Evolutionary conservation across 2,797 vertebrate genomes (phyloP).

Genomic region (Lepus townsendii): DNA sequence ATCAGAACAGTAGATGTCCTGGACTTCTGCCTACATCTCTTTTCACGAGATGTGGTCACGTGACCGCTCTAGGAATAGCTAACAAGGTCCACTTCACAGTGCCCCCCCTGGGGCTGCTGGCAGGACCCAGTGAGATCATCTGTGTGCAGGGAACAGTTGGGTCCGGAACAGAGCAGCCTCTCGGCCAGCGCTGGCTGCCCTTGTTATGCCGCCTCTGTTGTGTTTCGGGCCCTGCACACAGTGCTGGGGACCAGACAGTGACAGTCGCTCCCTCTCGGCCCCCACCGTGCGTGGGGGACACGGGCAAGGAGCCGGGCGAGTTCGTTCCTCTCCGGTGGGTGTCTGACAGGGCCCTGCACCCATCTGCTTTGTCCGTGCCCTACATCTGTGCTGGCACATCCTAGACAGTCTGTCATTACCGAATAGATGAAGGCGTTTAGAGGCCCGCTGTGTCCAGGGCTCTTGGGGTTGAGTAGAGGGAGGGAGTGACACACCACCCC

Average conservation of each 20-base stretch:
- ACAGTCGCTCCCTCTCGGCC: background rate
- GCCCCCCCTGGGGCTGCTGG: background rate
- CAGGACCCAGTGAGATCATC: background rate
- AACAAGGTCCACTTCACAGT: background rate
- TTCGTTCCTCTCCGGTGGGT: background rate
- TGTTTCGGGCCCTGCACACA: background rate
- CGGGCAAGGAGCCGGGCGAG: background rate
- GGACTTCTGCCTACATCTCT: background rate
- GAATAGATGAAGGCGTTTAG: background rate
- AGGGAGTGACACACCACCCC: background rate
- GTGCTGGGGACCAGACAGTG: background rate
- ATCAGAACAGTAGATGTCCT: constrained; percentile 6
- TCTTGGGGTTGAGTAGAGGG: background rate
- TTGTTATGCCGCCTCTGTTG: background rate
- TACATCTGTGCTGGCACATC: background rate
- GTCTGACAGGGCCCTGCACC: background rate
- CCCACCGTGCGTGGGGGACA: background rate
- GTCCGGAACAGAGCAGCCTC: background rate
- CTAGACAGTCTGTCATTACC: background rate
- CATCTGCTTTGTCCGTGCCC: too few relatives aligned
- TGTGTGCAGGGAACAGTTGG: background rate
- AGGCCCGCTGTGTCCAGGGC: background rate
- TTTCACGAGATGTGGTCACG: background rate
- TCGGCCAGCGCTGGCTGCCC: background rate
- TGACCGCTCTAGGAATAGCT: constrained; percentile 18